Evolutionary conservation across 2,888 invertebrate species (phyloP).

Genomic region (Lochmaea capreae): DNA sequence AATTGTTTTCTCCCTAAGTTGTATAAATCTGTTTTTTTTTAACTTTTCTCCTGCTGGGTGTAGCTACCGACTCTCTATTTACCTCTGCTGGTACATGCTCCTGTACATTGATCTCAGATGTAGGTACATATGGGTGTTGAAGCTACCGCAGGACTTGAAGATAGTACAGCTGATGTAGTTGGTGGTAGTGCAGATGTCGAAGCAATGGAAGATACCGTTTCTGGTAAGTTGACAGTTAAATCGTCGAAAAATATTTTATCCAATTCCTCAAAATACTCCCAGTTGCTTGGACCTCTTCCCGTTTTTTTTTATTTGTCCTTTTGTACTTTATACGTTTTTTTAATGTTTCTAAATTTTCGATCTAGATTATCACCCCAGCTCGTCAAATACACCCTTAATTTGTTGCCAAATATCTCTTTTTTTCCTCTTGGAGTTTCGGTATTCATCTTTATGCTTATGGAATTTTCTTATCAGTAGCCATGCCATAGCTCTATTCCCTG

Average conservation of each 20-base stretch:
- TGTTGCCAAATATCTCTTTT: neutral
- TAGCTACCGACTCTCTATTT: no score
- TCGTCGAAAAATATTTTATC: constrained; percentile 1
- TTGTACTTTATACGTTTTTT: neutral
- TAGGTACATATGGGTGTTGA: no score
- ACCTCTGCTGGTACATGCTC: no score
- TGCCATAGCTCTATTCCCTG: neutral
- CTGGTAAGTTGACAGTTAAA: neutral
- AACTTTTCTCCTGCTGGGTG: no score
- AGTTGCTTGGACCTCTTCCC: constrained; percentile 1
- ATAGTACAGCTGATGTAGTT: neutral
- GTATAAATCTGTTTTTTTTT: no score
- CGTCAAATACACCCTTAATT: neutral
- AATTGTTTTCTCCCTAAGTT: no score
- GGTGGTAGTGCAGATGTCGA: neutral
- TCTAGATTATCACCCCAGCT: neutral
- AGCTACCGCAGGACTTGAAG: neutral
- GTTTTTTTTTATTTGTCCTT: neutral
- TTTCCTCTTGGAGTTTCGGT: neutral
- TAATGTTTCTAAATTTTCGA: neutral
- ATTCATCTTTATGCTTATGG: constrained; percentile 1
- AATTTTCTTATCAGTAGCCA: constrained; percentile 4
- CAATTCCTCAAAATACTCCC: neutral
- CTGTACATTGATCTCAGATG: no score
- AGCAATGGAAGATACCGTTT: neutral